Evolutionary conservation across 1,140 invertebrate species (phyloP).

Genomic region (Semibalanus balanoides): DNA sequence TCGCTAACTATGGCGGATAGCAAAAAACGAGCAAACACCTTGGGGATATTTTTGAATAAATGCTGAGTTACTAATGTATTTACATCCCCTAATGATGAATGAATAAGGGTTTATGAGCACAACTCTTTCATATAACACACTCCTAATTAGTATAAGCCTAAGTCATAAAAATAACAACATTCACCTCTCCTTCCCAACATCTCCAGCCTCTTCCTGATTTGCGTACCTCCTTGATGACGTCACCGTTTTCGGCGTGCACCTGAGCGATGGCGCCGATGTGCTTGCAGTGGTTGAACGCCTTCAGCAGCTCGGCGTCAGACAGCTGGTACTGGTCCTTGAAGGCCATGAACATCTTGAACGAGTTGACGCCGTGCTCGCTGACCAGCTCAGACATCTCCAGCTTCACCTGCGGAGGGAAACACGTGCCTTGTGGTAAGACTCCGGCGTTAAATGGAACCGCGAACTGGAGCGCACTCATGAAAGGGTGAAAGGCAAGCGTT

Average conservation of each 20-base stretch:
- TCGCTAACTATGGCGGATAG: too few relatives aligned
- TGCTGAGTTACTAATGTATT: too few relatives aligned
- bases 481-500: neutral
- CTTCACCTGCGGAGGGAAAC: constrained; percentile 38
- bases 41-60: too few relatives aligned
- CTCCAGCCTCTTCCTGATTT: constrained; percentile 11
- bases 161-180: too few relatives aligned
- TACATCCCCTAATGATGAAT: too few relatives aligned
- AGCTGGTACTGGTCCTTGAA: constrained; percentile 85
- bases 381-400: constrained; percentile 67
- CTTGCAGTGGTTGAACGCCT: constrained; percentile 47
- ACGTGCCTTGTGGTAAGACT: too few relatives aligned
- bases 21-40: too few relatives aligned
- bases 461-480: too few relatives aligned
- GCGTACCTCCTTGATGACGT: constrained; percentile 62
- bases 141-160: too few relatives aligned
- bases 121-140: too few relatives aligned
- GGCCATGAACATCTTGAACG: constrained; percentile 98
- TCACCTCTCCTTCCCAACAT: neutral
- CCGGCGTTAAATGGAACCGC: too few relatives aligned
- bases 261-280: constrained; percentile 42
- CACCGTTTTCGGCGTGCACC: constrained; percentile 97
- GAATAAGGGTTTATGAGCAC: too few relatives aligned
- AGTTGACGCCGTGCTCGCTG: constrained; percentile 76
- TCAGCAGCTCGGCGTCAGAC: constrained; percentile 75